Evolutionary conservation across 64 coral and sea anemone genomes (phyloP).

Genomic region (Montipora efflorescens): DNA sequence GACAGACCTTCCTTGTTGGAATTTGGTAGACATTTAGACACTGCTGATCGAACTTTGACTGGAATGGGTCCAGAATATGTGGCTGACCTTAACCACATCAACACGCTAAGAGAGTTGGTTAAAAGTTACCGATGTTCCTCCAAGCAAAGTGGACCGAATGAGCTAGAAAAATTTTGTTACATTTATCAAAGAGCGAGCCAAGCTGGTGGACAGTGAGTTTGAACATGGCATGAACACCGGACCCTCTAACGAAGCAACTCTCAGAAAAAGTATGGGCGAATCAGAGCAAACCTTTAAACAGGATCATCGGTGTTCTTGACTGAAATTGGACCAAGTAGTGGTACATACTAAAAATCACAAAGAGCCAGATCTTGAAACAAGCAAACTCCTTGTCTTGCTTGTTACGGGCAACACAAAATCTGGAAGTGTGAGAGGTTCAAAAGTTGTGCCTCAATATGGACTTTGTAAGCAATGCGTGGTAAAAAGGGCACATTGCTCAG

Average conservation of each 20-base stretch:
- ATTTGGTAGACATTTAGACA: constrained; percentile 47
- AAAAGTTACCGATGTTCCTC: constrained; percentile 72
- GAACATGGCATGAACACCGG: constrained; percentile 38
- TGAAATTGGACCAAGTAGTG: too few species aligned
- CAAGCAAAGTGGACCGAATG: constrained; percentile 72
- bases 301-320: too few species aligned
- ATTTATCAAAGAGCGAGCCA: constrained; percentile 72
- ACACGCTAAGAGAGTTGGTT: constrained; percentile 60
- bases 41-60: not conserved
- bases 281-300: too few species aligned
- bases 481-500: too few species aligned
- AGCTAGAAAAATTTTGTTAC: constrained; percentile 73
- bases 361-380: too few species aligned
- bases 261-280: not conserved
- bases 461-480: too few species aligned
- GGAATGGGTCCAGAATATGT: constrained; percentile 52
- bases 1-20: constrained; percentile 52
- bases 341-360: too few species aligned
- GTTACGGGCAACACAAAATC: too few species aligned
- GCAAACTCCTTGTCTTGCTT: too few species aligned
- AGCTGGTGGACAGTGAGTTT: constrained; percentile 87
- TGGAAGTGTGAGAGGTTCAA: too few species aligned
- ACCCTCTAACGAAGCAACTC: not conserved
- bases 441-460: too few species aligned
- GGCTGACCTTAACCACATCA: constrained; percentile 63